These are phyloP conservation scores for Enteromius mattozi DNA, from an alignment of 2,797 vertebrate species.

Conservation along the genomic window DNA sequence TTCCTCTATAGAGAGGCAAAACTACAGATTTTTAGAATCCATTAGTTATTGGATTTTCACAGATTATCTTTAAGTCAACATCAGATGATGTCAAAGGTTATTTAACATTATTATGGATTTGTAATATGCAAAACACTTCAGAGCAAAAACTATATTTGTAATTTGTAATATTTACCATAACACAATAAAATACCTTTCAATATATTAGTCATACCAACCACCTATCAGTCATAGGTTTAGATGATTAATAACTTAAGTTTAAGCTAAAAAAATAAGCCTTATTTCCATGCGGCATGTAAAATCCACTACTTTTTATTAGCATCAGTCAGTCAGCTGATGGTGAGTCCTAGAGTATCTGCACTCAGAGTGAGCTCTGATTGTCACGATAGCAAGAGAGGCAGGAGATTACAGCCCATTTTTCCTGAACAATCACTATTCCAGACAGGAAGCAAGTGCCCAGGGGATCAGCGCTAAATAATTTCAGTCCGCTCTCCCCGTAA, in stretches of 20 bases:
- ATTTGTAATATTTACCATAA: not conserved
- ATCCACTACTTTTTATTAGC: not conserved
- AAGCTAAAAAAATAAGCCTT: not conserved
- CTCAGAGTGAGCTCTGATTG: slow-evolving; percentile 31
- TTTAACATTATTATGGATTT: not conserved
- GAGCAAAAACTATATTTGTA: not conserved
- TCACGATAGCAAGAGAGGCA: slow-evolving; percentile 21
- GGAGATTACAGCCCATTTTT: slow-evolving; percentile 32
- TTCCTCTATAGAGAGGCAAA: not conserved
- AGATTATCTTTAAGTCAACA: not conserved
- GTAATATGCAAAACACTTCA: not conserved
- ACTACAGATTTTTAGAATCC: not conserved
- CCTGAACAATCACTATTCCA: slow-evolving; percentile 37
- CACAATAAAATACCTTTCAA: not conserved
- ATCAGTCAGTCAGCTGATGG: slow-evolving; percentile 28
- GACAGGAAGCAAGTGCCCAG: slow-evolving; percentile 48
- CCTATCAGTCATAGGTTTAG: not conserved
- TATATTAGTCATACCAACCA: not conserved
- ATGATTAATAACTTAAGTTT: not conserved
- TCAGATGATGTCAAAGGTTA: not conserved
- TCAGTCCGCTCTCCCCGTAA: slow-evolving; percentile 40
- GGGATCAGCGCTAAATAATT: slow-evolving; percentile 47
- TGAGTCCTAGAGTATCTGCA: slow-evolving; percentile 7
- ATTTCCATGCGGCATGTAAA: slow-evolving; percentile 7
- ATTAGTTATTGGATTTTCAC: not conserved